phyloP scores from a whole-genome alignment of 2,888 invertebrate genomes.

The Gandaritis pyraliata region DNA sequence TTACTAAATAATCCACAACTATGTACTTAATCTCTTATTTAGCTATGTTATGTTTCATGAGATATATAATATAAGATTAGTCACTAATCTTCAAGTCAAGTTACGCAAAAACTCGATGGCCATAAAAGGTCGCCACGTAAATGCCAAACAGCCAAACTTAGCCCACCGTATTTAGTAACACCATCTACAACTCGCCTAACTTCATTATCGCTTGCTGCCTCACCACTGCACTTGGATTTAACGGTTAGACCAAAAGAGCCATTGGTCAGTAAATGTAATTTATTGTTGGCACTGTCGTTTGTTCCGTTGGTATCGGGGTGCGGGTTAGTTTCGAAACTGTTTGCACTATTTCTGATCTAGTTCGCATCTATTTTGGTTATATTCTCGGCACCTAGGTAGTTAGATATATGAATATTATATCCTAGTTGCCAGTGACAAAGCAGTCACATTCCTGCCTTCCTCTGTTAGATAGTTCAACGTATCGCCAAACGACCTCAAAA shows the following conservation, averaged over 20 bases:
- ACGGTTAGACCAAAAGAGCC: conserved; percentile 44
- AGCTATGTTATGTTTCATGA: too few species aligned
- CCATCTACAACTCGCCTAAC: conserved; percentile 32
- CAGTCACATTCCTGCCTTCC: conserved; percentile 57
- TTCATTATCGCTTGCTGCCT: conserved; percentile 53
- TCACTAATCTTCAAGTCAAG: conserved; percentile 43
- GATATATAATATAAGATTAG: too few species aligned
- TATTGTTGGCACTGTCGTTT: conserved; percentile 48
- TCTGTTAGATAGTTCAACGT: conserved; percentile 60
- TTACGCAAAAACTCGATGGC: conserved; percentile 62
- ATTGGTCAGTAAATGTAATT: conserved; percentile 57
- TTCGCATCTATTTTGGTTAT: conserved; percentile 73
- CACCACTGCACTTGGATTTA: conserved; percentile 37
- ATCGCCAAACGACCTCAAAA: conserved; percentile 81
- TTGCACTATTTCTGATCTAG: conserved; percentile 70
- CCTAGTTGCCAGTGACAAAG: conserved; percentile 58
- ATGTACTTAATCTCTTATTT: too few species aligned
- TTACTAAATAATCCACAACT: too few species aligned
- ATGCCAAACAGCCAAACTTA: conserved; percentile 61
- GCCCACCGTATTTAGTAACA: conserved; percentile 40
- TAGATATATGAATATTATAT: conserved; percentile 36
- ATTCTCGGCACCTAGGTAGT: conserved; percentile 45
- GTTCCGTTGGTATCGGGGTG: conserved; percentile 39
- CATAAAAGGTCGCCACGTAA: conserved; percentile 62
- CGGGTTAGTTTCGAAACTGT: conserved; percentile 64